Evolutionary conservation across 2,113 vertebrate species (phyloP).

Genomic region (Saccopteryx bilineata): DNA sequence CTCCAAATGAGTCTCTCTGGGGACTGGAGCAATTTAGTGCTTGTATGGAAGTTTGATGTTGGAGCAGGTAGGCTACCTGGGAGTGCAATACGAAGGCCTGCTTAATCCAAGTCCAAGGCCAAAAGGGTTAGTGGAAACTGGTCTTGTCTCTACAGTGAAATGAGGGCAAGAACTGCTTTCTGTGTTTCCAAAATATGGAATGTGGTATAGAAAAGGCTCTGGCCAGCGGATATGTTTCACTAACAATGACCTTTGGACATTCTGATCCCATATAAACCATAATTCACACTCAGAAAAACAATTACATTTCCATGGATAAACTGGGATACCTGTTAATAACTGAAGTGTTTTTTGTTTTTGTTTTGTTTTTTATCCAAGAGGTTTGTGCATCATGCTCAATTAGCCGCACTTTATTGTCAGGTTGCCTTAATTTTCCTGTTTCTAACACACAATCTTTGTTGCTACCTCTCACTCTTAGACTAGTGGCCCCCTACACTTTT

Average conservation of each 20-base stretch:
- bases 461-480: background rate
- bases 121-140: background rate
- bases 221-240: background rate
- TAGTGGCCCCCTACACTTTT: background rate
- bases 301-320: constrained; percentile 30
- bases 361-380: background rate
- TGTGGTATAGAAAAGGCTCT: background rate
- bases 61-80: background rate
- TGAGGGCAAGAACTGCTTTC: background rate
- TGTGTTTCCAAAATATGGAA: constrained; percentile 21
- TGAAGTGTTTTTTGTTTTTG: background rate
- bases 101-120: constrained; percentile 14
- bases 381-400: background rate
- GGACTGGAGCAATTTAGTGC: background rate
- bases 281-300: constrained; percentile 27
- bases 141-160: constrained; percentile 26
- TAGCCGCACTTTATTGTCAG: background rate
- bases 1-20: background rate
- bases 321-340: background rate
- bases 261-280: background rate
- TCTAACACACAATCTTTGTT: background rate
- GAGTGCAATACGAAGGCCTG: background rate
- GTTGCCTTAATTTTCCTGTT: background rate
- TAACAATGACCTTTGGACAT: constrained; percentile 43
- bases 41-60: background rate